phyloP scores from a whole-genome alignment of 92 coral and sea anemone species.

The Parazoanthus darwini region DNA sequence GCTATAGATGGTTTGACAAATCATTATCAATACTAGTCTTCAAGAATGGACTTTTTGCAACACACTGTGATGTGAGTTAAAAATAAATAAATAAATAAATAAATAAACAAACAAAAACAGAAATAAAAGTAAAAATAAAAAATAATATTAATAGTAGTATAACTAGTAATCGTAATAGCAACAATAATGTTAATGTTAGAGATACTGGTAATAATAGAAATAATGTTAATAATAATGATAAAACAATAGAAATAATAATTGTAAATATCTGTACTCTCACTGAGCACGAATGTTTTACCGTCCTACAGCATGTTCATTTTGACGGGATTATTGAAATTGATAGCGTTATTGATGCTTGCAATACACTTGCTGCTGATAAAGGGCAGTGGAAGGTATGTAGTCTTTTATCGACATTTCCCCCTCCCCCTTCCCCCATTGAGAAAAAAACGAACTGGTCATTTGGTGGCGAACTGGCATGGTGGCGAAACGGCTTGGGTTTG shows the following conservation, averaged over 20 bases:
- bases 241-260: background rate
- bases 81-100: background rate
- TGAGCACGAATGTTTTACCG: background rate
- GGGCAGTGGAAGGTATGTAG: conserved; percentile 72
- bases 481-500: too few species aligned
- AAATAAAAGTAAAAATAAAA: too few species aligned
- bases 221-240: too few species aligned
- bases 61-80: conserved; percentile 82
- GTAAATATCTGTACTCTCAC: background rate
- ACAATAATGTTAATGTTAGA: background rate
- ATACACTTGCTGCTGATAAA: conserved; percentile 13
- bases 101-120: background rate
- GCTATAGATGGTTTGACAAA: conserved; percentile 98
- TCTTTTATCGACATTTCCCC: too few species aligned
- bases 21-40: conserved; percentile 55
- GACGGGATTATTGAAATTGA: conserved; percentile 70
- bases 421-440: too few species aligned
- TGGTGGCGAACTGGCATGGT: too few species aligned
- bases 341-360: conserved; percentile 44
- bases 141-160: too few species aligned
- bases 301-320: conserved; percentile 81
- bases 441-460: too few species aligned
- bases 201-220: background rate
- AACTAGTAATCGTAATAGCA: too few species aligned
- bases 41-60: conserved; percentile 74